A percentile compares a stretch with the other conserved stretches of the same genome.
Evolutionary conservation across 2,888 invertebrate species (phyloP).

Genomic region (Teinopalpus imperialis): DNA sequence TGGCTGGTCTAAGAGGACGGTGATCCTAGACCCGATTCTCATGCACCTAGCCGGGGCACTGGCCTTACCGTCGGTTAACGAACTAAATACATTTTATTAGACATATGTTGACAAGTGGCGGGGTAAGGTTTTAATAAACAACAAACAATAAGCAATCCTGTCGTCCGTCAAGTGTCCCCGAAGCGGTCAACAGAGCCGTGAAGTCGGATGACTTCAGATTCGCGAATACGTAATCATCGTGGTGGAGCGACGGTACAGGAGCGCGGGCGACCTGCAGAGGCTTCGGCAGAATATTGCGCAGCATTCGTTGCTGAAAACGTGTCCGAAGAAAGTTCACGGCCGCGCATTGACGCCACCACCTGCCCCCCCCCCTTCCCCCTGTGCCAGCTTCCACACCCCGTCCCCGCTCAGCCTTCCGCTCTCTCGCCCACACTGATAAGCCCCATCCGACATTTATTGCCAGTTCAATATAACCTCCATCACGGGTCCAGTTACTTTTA

Average conservation of each 20-base stretch:
- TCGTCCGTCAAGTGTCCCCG: too few species aligned
- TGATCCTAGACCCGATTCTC: too few species aligned
- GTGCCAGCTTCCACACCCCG: slow-evolving; percentile 31
- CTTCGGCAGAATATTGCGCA: slow-evolving; percentile 72
- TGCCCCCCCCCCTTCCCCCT: slow-evolving; percentile 52
- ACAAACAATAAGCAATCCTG: slow-evolving; percentile 27
- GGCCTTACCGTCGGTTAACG: too few species aligned
- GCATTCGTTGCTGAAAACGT: slow-evolving; percentile 78
- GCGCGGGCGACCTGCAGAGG: slow-evolving; percentile 48
- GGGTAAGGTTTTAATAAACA: slow-evolving; percentile 9
- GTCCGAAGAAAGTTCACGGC: slow-evolving; percentile 82
- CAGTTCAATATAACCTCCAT: slow-evolving; percentile 33
- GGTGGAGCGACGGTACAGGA: slow-evolving; percentile 38
- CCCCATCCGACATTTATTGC: slow-evolving; percentile 31
- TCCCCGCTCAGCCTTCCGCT: slow-evolving; percentile 36
- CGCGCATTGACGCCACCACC: slow-evolving; percentile 78
- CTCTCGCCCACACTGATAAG: slow-evolving; percentile 41
- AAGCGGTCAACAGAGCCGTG: too few species aligned
- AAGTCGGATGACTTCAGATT: too few species aligned
- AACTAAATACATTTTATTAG: slow-evolving; percentile 58
- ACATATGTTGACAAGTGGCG: slow-evolving; percentile 1
- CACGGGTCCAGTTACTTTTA: slow-evolving; percentile 31
- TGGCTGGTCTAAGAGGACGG: too few species aligned
- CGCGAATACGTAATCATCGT: slow-evolving; percentile 31
- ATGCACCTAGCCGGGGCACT: too few species aligned